Base-by-base conservation (phyloP, 1,140 invertebrate species). In the Paralvinella palmiformis region DNA sequence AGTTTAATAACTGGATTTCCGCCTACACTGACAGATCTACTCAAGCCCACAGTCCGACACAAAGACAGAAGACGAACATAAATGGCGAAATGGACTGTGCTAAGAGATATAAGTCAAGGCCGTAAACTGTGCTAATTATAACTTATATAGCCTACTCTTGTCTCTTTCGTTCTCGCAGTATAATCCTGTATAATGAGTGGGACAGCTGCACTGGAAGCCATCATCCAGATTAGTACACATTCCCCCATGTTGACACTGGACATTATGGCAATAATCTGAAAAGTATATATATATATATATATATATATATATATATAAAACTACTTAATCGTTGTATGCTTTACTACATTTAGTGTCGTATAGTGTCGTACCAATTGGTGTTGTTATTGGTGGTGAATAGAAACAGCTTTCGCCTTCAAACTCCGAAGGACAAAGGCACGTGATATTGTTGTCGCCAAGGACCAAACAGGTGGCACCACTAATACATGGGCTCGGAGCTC, bases 211-310 rank as follows among this genome's bases (percentile, higher is more conserved):
- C 27, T 31, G 33, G 33, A 57, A 31, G 7, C 55, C 33, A 33
- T 57, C 55, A 7, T 27, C n/a, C 27, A 57, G 27, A n/a, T 32
- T n/a, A 4, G 86, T 88, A 73, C 93, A 96, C 7, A 90, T 85
- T 0, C 92, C 93, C 3, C 92, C 92, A 72, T 95, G 95, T 70
- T 89, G 88, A 72, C 93, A 96, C n/a, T 32, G 10, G 24, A 57
- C 55, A 20, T 57, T 36, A 3, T 20, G 10, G 27, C 55, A 57
- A 33, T 33, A 36, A 1, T 57, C 55, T 7, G 48, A 29, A 4
- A 29, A 22, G 24, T 22, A 52, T 27, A 52, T 15, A 15, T 27
- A 7, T 27, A 2, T 7, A 27, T 52, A 27, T 10, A 3, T 17
- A 53, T 24, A 53, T 1, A 13, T 53, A 13, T n/a, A 15, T 13